phyloP scores from a whole-genome alignment of 2,113 vertebrate species.

The Prionailurus viverrinus region DNA sequence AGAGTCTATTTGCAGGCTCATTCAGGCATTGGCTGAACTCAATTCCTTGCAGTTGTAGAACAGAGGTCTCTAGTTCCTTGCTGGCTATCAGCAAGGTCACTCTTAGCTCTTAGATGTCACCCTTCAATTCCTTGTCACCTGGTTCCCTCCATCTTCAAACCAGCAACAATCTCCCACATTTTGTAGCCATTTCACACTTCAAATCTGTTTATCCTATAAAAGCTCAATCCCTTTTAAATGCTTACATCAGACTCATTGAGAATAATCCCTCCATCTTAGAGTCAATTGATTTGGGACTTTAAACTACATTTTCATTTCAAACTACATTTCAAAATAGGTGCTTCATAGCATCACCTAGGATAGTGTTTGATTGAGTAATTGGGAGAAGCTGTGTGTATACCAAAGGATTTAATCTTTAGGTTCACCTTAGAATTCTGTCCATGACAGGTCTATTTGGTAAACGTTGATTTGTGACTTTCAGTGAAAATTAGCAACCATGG shows the following conservation, averaged over 20 bases:
- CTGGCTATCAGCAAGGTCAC: background rate
- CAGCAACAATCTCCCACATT: background rate
- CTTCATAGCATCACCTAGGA: background rate
- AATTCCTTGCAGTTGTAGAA: background rate
- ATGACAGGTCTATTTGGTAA: background rate
- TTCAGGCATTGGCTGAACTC: background rate
- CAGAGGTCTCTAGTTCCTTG: background rate
- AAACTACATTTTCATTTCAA: background rate
- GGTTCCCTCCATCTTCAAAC: background rate
- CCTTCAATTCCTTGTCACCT: background rate
- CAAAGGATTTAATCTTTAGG: background rate
- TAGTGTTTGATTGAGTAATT: background rate
- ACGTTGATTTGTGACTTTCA: background rate
- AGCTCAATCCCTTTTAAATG: background rate
- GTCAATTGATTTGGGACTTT: background rate
- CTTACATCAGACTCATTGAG: background rate
- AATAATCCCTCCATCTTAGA: background rate
- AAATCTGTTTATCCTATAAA: background rate
- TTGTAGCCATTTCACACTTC: background rate
- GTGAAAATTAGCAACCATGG: background rate
- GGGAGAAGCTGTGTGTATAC: background rate
- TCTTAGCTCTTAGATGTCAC: background rate
- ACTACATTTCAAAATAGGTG: background rate
- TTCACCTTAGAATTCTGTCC: background rate
- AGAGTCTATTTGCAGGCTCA: background rate